Conservation (phyloP, 2,113 vertebrate species). For the Macquaria ambigua region DNA sequence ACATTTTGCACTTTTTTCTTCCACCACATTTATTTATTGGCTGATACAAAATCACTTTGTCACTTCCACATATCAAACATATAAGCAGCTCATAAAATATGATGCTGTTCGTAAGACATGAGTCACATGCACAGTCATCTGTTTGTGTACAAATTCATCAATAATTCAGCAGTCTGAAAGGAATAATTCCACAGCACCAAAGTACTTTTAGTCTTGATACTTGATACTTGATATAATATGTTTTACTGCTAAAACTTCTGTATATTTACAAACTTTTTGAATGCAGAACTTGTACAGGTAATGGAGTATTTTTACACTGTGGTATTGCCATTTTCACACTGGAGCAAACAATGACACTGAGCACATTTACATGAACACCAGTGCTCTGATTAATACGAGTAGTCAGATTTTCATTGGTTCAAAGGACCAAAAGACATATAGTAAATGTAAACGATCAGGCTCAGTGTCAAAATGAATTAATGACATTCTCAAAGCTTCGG, state of each 20-base stretch:
- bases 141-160: background rate
- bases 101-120: background rate
- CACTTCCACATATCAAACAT: background rate
- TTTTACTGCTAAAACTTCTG: background rate
- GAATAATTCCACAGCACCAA: background rate
- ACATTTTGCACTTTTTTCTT: background rate
- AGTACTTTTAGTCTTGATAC: background rate
- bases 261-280: background rate
- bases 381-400: no score
- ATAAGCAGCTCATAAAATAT: background rate
- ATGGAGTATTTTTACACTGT: background rate
- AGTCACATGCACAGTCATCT: background rate
- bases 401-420: background rate
- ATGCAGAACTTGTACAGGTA: no score
- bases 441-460: background rate
- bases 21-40: background rate
- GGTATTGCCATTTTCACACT: background rate
- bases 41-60: background rate
- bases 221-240: no score
- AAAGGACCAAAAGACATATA: background rate
- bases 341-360: background rate
- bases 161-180: background rate
- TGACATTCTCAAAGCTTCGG: conserved; percentile 13
- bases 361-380: no score
- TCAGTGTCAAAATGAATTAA: background rate